Percentiles rank a stretch among this genome's conserved stretches.
These are phyloP conservation scores for Amphimallon solstitiale DNA, from an alignment of 2,888 invertebrate genomes.

Conservation along the genomic window DNA sequence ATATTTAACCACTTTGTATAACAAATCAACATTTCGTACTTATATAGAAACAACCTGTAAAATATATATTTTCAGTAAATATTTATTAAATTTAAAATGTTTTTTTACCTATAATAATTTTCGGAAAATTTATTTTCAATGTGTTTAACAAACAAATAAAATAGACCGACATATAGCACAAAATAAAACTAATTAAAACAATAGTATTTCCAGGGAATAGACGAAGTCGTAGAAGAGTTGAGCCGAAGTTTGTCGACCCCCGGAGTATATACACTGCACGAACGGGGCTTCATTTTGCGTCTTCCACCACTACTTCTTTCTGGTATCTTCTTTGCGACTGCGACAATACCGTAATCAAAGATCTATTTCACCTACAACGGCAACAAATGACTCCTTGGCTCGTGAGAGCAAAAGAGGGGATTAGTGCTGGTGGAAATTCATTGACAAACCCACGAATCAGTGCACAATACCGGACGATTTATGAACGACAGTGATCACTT, in stretches of 20 bases:
- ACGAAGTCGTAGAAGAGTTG: conserved; percentile 17
- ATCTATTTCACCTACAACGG: conserved; percentile 14
- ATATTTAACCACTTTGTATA: too few relatives aligned
- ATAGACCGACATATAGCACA: too few relatives aligned
- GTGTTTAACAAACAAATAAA: too few relatives aligned
- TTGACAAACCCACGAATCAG: conserved; percentile 28
- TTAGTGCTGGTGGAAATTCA: conserved; percentile 20
- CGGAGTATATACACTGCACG: background rate
- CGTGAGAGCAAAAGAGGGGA: conserved; percentile 6
- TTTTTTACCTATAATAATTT: too few relatives aligned
- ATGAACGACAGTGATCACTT: background rate
- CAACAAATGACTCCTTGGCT: conserved; percentile 14
- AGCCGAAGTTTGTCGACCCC: conserved; percentile 28
- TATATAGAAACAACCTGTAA: too few relatives aligned
- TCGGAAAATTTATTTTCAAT: too few relatives aligned
- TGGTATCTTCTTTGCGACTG: conserved; percentile 13
- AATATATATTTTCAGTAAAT: too few relatives aligned
- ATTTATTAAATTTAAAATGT: too few relatives aligned
- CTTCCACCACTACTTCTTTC: conserved; percentile 2
- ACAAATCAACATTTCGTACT: too few relatives aligned
- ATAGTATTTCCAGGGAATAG: background rate
- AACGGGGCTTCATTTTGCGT: conserved; percentile 19
- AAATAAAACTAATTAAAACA: too few relatives aligned
- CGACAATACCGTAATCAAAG: conserved; percentile 29
- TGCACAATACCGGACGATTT: conserved; percentile 24